Base-by-base conservation (phyloP, 2,113 vertebrate species). In the Burhinus oedicnemus region DNA sequence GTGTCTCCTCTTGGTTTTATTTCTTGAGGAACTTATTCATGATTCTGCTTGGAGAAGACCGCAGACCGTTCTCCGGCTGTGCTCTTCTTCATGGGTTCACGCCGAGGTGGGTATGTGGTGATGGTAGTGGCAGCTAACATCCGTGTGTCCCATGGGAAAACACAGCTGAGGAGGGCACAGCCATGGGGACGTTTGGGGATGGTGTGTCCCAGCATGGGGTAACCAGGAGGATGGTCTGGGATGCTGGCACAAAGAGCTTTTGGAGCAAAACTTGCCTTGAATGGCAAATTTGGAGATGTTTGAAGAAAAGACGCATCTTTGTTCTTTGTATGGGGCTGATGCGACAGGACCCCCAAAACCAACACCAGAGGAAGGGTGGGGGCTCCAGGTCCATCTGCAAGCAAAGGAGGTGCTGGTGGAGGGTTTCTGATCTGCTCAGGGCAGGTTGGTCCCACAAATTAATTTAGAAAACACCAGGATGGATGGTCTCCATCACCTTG, bases 61-160 rank as follows among this genome's bases (percentile, higher is more conserved):
- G 1, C 65, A 11, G 65, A 5, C 15, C 6, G 11, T n/a, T 44
- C 16, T 12, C 13, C 0, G 0, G 40, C 36, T 6, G 38, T 16
- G 9, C 54, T 79, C 34, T 40, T 36, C 29, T 62, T 58, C 3
- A 4, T 17, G 32, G 42, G 40, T 11, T 52, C 52, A 26, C 0
- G 1, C 27, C 4, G 1, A 72, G 81, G 60, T 55, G 64, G 71
- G 40, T 51, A 27, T 5, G 1, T 32, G 69, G 64, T 20, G 58
- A 40, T 29, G 65, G 81, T 18, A 52, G 70, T 55, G 84, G 17
- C 11, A 42, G 29, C 20, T 14, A 8, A 57, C 7, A 13, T 18
- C 27, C 0, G 0, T 16, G 36, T 19, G 57, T 47, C 23, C 62
- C 7, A 2, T 8, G 58, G 19, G 11, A 34, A 11, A 47, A 12